These are phyloP conservation scores for Ciconia nigra DNA, from an alignment of 2,797 vertebrate genomes.

Conservation along the genomic window DNA sequence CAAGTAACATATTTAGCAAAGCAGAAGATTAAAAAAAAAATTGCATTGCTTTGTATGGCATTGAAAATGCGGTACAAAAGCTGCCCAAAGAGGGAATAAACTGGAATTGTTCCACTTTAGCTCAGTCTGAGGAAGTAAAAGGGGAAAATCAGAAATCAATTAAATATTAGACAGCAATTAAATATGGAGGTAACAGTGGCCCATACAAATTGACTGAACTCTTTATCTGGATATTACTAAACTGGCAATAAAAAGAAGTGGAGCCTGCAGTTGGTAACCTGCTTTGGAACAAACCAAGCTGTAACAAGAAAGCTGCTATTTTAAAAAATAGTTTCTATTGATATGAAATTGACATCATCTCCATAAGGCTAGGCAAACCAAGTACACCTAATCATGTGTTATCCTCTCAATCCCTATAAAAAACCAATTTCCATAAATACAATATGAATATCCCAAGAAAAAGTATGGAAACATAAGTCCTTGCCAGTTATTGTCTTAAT, in stretches of 20 bases:
- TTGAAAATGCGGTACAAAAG: not conserved
- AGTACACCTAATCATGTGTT: not conserved
- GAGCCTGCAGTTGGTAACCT: not conserved
- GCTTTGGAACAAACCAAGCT: not conserved
- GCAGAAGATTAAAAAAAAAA: not conserved
- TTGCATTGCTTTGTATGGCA: not conserved
- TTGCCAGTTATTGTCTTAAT: not conserved
- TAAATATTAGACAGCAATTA: not conserved
- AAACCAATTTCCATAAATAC: not conserved
- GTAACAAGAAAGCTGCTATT: not conserved
- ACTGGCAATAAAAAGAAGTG: not conserved
- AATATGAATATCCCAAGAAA: not conserved
- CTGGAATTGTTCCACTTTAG: not conserved
- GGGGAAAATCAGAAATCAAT: not conserved
- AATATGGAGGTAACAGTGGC: not conserved
- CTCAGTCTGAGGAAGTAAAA: not conserved
- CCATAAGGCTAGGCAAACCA: not conserved
- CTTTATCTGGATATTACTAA: not conserved
- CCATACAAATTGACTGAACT: not conserved
- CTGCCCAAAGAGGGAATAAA: not conserved
- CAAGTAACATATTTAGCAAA: not conserved
- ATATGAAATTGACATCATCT: not conserved
- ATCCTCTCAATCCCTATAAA: not conserved
- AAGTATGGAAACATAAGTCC: accelerated
- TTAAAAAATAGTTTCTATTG: not conserved